Base-by-base conservation (phyloP, 2,888 invertebrate genomes). In the Drosophila monieri region DNA sequence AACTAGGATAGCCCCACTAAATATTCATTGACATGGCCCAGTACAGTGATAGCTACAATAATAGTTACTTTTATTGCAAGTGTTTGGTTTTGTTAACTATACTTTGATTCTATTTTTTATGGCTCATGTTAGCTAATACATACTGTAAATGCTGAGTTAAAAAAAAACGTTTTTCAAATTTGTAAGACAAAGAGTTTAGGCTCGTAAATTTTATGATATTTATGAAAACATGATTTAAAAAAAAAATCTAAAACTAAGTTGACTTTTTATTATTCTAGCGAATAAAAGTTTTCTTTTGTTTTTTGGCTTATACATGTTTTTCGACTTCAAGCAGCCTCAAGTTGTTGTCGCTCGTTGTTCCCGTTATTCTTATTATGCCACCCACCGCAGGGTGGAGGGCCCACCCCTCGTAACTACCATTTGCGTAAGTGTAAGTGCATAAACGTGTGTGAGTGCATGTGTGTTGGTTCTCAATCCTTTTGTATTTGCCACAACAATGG, bases 301-400 rank as follows among this genome's bases (percentile, higher is more conserved):
- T 27, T 2, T 27, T 27, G 35, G 12, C n/a, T 14, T 14, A 6
- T n/a, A 14, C 14, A 14, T 37, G 18, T 41, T 41, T 9, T 18
- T 64, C 62, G 69, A 77, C 77, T 83, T 79, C 39, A 56, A 74
- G 54, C 67, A 57, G 73, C 70, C 69, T 85, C 77, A 83, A 85
- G 75, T 83, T 80, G 67, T 66, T 75, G 70, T 69, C 59, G 60
- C 65, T 69, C 71, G 66, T 51, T 71, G 70, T 64, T 70, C 74
- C 78, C 85, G 78, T 80, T 87, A 78, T 86, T 87, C 72, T 76
- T 80, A 80, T 76, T 86, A 85, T 68, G 74, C 73, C 66, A 48
- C 48, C 61, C 67, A 30, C 48, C 57, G 48, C 35, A n/a, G 35
- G 35, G n/a, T n/a, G 18, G 23, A 23, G 35, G 23, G 30, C 27